Evolutionary conservation across 2,797 vertebrate species (phyloP).

Genomic region (Pteronotus mesoamericanus): DNA sequence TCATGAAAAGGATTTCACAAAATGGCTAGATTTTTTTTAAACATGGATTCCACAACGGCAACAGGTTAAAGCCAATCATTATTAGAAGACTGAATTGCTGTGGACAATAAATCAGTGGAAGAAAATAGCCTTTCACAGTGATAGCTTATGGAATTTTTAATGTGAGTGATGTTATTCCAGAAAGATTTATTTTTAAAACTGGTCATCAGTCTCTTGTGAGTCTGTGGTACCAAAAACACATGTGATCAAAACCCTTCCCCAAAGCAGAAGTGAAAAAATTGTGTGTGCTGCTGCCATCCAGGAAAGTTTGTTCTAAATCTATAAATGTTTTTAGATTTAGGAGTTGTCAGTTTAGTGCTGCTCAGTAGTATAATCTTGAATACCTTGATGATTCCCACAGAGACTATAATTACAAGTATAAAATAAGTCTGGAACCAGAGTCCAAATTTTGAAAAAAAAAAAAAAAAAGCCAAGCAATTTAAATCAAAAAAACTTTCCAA

Average conservation of each 20-base stretch:
- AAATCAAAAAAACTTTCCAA: neutral
- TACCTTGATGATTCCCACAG: neutral
- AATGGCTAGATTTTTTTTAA: neutral
- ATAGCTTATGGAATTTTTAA: slow-evolving; percentile 53
- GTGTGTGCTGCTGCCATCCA: neutral
- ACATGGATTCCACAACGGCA: slow-evolving; percentile 67
- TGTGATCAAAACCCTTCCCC: slow-evolving; percentile 52
- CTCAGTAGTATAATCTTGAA: neutral
- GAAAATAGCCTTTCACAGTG: slow-evolving; percentile 62
- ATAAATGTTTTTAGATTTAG: neutral
- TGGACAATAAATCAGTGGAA: slow-evolving; percentile 62
- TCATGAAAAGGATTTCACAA: neutral
- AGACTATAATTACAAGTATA: neutral
- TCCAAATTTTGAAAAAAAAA: neutral
- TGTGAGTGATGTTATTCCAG: slow-evolving; percentile 65
- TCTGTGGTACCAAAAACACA: slow-evolving; percentile 36
- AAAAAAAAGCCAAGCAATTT: neutral
- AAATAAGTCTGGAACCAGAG: neutral
- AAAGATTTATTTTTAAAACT: slow-evolving; percentile 72
- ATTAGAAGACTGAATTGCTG: slow-evolving; percentile 65
- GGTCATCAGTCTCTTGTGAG: slow-evolving; percentile 57
- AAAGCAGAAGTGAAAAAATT: slow-evolving; percentile 39
- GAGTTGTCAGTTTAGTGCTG: neutral
- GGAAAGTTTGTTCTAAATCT: slow-evolving; percentile 4
- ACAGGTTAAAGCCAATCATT: slow-evolving; percentile 73